Conservation (phyloP, 1,140 invertebrate species). For the Acromyrmex heyeri region DNA sequence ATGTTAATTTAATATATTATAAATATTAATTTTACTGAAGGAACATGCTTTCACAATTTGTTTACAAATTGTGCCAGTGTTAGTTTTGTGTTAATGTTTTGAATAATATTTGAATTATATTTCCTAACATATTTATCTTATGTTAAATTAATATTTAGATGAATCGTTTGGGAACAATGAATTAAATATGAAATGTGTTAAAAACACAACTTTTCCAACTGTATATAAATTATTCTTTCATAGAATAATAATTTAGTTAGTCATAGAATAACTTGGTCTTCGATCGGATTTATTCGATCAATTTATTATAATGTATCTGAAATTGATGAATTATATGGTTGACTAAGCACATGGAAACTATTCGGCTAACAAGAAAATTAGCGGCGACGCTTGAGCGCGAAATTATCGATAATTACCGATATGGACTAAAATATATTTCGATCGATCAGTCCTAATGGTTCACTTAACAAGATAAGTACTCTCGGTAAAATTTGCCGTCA, state of each 20-base stretch:
- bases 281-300: neutral
- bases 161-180: too few relatives aligned
- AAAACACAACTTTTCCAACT: too few relatives aligned
- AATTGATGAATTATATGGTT: conserved; percentile 1
- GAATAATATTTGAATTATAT: too few relatives aligned
- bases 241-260: neutral
- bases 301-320: neutral
- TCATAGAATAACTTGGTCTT: neutral
- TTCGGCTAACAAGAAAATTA: conserved; percentile 25
- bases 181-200: too few relatives aligned
- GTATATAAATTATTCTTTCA: neutral
- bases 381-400: neutral
- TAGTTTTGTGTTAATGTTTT: too few relatives aligned
- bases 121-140: too few relatives aligned
- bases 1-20: too few relatives aligned
- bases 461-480: conserved; percentile 23
- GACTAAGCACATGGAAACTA: conserved; percentile 5
- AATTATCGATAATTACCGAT: conserved; percentile 14
- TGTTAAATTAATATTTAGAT: too few relatives aligned
- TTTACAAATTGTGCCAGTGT: too few relatives aligned
- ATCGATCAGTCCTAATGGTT: conserved; percentile 14
- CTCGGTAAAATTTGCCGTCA: neutral
- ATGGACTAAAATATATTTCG: neutral
- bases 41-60: too few relatives aligned
- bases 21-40: too few relatives aligned